Base-by-base conservation (phyloP, 2,888 invertebrate species). In the Steinernema carpocapsae region DNA sequence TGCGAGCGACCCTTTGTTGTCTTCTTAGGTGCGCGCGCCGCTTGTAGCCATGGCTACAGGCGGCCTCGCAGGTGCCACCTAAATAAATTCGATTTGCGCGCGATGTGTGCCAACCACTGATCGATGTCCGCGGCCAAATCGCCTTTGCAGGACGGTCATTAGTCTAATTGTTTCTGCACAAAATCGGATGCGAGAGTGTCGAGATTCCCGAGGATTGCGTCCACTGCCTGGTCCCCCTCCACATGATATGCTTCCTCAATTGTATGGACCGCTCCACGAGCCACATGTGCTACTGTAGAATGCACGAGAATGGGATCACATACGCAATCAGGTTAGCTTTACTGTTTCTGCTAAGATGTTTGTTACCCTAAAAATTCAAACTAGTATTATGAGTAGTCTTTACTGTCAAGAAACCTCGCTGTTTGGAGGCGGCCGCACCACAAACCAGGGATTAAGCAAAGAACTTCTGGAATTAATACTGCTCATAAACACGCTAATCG, bases 11-110 rank as follows among this genome's bases (percentile, higher is more conserved):
- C 48, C 56, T 56, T 26, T 56, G 24, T 56, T 3, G 56, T 56
- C 14, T 37, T 37, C 56, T 56, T 22, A 12, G 26, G 48, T 48
- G 48, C 6, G 10, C 37, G n/a, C 48, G 14, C 48, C 56, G 56
- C 64, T 29, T 32, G 64, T 64, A 64, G 29, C 64, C 64, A 64
- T 64, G 64, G 64, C 64, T 64, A 64, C 64, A 32, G 17, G 32
- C 29, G 32, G 64, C 6, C 64, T 29, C 32, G 64, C 32, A 29
- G 56, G 56, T 56, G 56, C 56, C 29, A 32, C n/a, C 70, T 12
- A 3, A 19, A 22, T 64, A 32, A 70, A 43, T 71, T 37, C 51
- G 42, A 17, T 43, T 42, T 29, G 71, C 37, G 37, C 37, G 37
- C 37, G 37, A 37, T 37, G 37, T 37, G 51, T 29, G 42, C 71